phyloP scores from a whole-genome alignment of 1,140 invertebrate genomes.

The Thereuonema tuberculata region DNA sequence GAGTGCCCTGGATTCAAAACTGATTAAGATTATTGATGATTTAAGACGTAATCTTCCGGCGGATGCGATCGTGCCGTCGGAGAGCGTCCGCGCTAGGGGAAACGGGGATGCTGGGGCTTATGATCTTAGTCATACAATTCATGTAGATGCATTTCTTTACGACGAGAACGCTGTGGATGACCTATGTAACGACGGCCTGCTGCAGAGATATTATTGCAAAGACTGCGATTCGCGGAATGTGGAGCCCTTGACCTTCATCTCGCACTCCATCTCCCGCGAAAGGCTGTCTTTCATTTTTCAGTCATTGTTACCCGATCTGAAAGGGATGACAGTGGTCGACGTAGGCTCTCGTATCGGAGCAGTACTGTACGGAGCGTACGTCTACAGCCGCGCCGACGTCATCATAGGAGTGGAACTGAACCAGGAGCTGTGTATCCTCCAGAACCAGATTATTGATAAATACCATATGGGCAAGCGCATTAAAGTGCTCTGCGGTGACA shows the following conservation, averaged over 20 bases:
- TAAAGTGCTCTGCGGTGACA: conserved; percentile 41
- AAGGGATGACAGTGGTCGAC: conserved; percentile 47
- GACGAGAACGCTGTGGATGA: conserved; percentile 47
- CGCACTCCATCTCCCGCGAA: conserved; percentile 49
- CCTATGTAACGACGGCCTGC: conserved; percentile 42
- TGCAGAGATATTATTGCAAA: conserved; percentile 46
- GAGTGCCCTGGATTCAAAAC: no score
- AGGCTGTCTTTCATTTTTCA: conserved; percentile 47
- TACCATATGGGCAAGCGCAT: conserved; percentile 40
- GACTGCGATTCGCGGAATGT: conserved; percentile 47
- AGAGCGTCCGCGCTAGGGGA: no score
- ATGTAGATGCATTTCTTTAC: conserved; percentile 57
- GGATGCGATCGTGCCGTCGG: no score
- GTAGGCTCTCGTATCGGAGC: conserved; percentile 53
- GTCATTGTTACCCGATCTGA: conserved; percentile 41
- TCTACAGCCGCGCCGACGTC: conserved; percentile 41
- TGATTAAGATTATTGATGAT: no score
- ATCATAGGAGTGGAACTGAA: conserved; percentile 59
- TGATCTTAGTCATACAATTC: conserved; percentile 35
- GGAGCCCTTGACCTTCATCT: conserved; percentile 42
- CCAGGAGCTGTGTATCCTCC: conserved; percentile 46
- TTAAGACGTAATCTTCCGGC: no score
- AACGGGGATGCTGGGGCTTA: no score
- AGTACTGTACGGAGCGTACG: conserved; percentile 51
- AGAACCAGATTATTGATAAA: conserved; percentile 43